Conservation (phyloP, 2,888 invertebrate genomes). For the Diplolepis rosae region DNA sequence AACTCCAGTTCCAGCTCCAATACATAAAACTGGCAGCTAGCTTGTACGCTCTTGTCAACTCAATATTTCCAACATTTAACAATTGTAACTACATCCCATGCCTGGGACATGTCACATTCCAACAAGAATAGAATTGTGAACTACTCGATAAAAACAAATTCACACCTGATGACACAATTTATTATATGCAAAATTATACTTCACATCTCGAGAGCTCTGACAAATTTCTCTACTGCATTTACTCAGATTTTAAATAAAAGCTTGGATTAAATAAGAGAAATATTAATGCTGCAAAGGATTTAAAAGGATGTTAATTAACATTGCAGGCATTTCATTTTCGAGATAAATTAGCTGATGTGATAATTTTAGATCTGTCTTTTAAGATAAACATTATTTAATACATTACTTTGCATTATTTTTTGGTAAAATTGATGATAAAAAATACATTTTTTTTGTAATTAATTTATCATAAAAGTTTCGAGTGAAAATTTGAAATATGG, state of each 20-base stretch:
- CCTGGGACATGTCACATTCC: constrained; percentile 1
- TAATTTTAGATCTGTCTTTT: too few species aligned
- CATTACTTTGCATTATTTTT: too few species aligned
- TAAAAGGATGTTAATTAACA: background rate
- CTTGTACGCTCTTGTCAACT: constrained; percentile 13
- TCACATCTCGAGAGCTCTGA: background rate
- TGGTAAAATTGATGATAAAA: too few species aligned
- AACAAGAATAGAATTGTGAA: background rate
- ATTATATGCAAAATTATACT: background rate
- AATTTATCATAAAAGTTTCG: too few species aligned
- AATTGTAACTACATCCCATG: constrained; percentile 5
- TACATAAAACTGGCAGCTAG: constrained; percentile 10
- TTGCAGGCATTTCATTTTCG: too few species aligned
- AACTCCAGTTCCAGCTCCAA: constrained; percentile 10
- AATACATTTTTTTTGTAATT: too few species aligned
- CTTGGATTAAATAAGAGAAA: background rate
- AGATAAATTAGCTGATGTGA: too few species aligned
- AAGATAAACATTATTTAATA: too few species aligned
- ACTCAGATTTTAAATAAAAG: background rate
- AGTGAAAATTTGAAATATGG: too few species aligned
- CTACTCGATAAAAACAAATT: constrained; percentile 22
- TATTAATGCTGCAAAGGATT: background rate
- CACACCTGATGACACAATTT: background rate
- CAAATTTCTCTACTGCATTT: background rate
- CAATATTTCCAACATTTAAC: constrained; percentile 25